These are phyloP conservation scores for Penaeus japonicus DNA, from an alignment of 1,140 invertebrate species.

Conservation along the genomic window DNA sequence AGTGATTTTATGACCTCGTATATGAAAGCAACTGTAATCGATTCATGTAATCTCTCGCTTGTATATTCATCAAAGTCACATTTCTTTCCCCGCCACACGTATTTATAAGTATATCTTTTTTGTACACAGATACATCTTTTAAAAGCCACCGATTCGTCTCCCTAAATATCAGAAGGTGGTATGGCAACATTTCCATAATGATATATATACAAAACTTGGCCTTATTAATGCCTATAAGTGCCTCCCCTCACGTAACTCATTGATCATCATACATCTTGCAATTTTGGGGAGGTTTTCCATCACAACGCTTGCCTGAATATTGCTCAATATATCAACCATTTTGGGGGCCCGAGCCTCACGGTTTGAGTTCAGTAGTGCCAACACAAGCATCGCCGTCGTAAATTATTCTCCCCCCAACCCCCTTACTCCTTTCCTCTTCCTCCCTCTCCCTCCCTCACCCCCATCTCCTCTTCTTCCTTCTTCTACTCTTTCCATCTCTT, in stretches of 20 bases:
- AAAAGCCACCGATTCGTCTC: constrained; percentile 46
- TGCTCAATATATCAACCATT: constrained; percentile 56
- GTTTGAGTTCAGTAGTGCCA: constrained; percentile 47
- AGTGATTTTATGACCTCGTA: too few species aligned
- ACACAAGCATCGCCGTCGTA: constrained; percentile 16
- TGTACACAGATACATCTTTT: constrained; percentile 45
- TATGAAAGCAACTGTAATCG: neutral
- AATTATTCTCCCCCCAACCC: neutral
- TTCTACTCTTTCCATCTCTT: too few species aligned
- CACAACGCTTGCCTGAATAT: constrained; percentile 56
- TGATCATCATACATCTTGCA: constrained; percentile 55
- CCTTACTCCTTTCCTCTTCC: too few species aligned
- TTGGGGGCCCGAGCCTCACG: constrained; percentile 35
- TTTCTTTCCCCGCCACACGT: neutral
- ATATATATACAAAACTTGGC: constrained; percentile 57
- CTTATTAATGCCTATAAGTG: constrained; percentile 56
- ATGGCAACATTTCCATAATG: constrained; percentile 51
- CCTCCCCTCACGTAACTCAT: constrained; percentile 51
- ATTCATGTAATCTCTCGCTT: neutral
- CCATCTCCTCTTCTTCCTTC: too few species aligned
- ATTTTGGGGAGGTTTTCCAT: constrained; percentile 56
- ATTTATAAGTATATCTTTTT: constrained; percentile 16
- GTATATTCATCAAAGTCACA: constrained; percentile 21
- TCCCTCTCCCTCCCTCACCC: too few species aligned
- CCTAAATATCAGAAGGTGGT: constrained; percentile 47